Conservation (phyloP, 2,113 vertebrate genomes). For the Australoheros scitulus region DNA sequence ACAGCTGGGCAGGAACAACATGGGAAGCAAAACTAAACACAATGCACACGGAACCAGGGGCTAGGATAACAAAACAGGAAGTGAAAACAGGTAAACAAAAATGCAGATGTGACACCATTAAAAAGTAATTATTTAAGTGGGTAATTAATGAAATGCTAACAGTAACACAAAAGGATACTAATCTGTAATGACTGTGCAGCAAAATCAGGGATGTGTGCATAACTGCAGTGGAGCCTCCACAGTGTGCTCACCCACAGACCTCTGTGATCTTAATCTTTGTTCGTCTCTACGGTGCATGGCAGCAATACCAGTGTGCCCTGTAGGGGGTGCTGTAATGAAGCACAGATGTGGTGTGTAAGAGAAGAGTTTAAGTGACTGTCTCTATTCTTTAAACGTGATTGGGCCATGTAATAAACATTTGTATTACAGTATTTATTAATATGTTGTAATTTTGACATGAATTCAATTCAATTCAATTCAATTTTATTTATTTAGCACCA, state of each 20-base stretch:
- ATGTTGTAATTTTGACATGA: neutral
- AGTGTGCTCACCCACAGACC: neutral
- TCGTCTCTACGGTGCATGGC: neutral
- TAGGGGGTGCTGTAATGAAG: constrained; percentile 13
- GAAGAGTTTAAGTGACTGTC: neutral
- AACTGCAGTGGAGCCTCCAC: neutral
- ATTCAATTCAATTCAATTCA: too few relatives aligned
- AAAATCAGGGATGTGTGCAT: neutral
- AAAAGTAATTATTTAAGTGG: neutral
- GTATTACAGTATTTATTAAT: neutral
- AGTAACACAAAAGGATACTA: neutral
- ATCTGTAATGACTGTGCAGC: neutral
- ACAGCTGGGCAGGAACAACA: too few relatives aligned
- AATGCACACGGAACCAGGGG: too few relatives aligned
- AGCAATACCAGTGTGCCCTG: neutral
- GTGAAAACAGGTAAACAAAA: too few relatives aligned
- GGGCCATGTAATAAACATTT: neutral
- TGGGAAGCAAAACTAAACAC: too few relatives aligned
- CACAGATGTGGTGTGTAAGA: neutral
- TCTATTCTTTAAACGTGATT: neutral
- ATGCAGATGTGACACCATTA: neutral
- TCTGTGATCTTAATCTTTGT: constrained; percentile 5
- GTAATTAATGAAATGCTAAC: neutral
- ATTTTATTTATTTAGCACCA: too few relatives aligned
- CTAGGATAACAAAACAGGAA: too few relatives aligned